Conservation (phyloP, 1,140 invertebrate genomes). For the Drosophila novamexicana region DNA sequence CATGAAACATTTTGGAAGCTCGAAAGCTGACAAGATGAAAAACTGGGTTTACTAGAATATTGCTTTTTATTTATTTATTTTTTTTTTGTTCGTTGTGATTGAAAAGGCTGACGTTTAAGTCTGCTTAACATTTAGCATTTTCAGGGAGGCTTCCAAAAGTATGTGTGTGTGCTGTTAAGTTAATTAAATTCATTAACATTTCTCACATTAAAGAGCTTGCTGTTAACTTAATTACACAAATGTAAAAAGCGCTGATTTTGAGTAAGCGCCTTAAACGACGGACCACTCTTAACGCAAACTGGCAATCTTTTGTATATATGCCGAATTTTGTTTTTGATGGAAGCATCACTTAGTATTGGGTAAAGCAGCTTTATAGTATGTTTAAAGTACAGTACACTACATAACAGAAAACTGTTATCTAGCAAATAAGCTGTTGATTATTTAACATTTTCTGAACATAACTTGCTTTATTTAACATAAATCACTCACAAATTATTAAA, state of each 20-base stretch:
- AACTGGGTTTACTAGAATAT: background rate
- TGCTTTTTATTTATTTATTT: background rate
- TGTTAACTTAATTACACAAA: constrained; percentile 4
- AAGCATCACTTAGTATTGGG: no score
- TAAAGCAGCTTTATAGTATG: no score
- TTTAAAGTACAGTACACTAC: no score
- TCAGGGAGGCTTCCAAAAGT: background rate
- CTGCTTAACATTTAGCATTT: background rate
- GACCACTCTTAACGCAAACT: background rate
- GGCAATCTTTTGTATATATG: background rate
- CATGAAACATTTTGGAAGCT: background rate
- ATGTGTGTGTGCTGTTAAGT: background rate
- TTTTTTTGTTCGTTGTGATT: no score
- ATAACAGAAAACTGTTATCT: no score
- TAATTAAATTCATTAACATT: background rate
- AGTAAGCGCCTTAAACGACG: background rate
- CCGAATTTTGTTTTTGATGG: no score
- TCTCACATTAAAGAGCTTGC: background rate
- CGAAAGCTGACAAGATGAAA: background rate
- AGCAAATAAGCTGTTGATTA: no score
- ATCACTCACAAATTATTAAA: background rate
- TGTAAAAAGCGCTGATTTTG: background rate
- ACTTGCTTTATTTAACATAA: background rate
- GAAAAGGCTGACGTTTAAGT: background rate
- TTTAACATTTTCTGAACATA: background rate